Conservation (phyloP, 2,113 vertebrate genomes). For the Monopterus albus region DNA sequence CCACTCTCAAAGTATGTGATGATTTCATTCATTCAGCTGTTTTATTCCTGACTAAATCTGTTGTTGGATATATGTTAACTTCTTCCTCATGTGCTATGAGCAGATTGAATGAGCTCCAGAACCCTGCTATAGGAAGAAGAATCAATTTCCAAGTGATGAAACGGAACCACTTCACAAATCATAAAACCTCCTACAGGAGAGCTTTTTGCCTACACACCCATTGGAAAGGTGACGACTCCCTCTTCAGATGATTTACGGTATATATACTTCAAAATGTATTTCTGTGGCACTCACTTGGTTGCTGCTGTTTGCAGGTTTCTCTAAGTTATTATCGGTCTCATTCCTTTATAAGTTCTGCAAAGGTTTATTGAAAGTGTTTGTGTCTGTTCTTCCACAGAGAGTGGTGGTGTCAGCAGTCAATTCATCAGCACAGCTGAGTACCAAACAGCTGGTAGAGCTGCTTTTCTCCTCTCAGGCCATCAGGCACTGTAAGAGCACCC, state of each 20-base stretch:
- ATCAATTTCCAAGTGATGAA: conserved; percentile 84
- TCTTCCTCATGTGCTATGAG: not conserved
- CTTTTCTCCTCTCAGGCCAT: conserved; percentile 85
- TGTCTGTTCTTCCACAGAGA: conserved; percentile 64
- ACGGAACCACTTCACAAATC: conserved; percentile 87
- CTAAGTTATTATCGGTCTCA: not conserved
- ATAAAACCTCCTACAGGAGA: conserved; percentile 91
- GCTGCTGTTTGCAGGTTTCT: not conserved
- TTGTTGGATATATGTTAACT: not conserved
- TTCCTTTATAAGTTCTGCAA: not conserved
- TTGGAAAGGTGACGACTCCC: conserved; percentile 84
- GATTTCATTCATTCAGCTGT: not conserved
- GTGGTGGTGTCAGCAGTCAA: conserved; percentile 76
- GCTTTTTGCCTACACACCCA: conserved; percentile 86
- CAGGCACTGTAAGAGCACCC: conserved; percentile 90
- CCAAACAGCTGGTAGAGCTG: conserved; percentile 83
- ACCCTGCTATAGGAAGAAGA: conserved; percentile 79
- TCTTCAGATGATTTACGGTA: not conserved
- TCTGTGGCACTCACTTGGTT: not conserved
- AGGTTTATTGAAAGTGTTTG: not conserved
- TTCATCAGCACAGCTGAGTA: conserved; percentile 79
- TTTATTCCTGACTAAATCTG: not conserved
- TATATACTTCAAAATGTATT: not conserved
- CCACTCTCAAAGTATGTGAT: conserved; percentile 87
- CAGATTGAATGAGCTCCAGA: conserved; percentile 83